Conservation (phyloP, 2,113 vertebrate species). For the Carassius auratus region DNA sequence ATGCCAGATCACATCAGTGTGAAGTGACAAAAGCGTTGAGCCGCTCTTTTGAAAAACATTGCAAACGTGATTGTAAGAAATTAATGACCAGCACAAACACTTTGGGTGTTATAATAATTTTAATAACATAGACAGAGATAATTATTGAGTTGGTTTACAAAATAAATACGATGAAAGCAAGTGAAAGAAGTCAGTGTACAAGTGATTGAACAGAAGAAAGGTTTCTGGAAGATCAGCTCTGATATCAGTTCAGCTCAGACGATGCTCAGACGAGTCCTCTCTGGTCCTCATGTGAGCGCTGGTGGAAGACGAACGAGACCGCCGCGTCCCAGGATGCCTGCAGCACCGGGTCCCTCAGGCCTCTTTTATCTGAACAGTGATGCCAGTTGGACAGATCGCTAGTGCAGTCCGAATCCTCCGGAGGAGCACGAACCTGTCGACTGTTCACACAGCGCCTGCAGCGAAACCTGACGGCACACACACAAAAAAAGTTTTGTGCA, state of each 20-base stretch:
- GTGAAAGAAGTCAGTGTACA: neutral
- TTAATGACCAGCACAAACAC: neutral
- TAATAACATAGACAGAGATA: neutral
- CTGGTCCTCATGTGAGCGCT: slow-evolving; percentile 91
- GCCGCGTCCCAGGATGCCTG: slow-evolving; percentile 89
- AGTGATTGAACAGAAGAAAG: neutral
- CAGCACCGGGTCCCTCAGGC: slow-evolving; percentile 86
- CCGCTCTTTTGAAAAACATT: neutral
- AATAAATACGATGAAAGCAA: slow-evolving; percentile 37
- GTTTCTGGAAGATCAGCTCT: neutral
- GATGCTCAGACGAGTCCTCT: slow-evolving; percentile 74
- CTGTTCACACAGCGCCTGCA: slow-evolving; percentile 90
- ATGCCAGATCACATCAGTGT: slow-evolving; percentile 88
- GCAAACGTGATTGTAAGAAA: neutral
- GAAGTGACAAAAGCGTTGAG: slow-evolving; percentile 75
- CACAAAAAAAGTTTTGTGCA: no score
- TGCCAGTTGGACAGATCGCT: slow-evolving; percentile 94
- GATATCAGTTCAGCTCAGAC: neutral
- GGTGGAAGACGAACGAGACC: slow-evolving; percentile 91
- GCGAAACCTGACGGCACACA: slow-evolving; percentile 78
- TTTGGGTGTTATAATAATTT: neutral
- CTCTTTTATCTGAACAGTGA: slow-evolving; percentile 85
- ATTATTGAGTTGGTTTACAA: slow-evolving; percentile 10
- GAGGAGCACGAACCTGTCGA: slow-evolving; percentile 82
- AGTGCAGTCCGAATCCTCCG: slow-evolving; percentile 85